Evolutionary conservation across 2,113 vertebrate genomes (phyloP), one percentile per base, ranked within the genome.

Genomic region (Halcyon senegalensis): DNA sequence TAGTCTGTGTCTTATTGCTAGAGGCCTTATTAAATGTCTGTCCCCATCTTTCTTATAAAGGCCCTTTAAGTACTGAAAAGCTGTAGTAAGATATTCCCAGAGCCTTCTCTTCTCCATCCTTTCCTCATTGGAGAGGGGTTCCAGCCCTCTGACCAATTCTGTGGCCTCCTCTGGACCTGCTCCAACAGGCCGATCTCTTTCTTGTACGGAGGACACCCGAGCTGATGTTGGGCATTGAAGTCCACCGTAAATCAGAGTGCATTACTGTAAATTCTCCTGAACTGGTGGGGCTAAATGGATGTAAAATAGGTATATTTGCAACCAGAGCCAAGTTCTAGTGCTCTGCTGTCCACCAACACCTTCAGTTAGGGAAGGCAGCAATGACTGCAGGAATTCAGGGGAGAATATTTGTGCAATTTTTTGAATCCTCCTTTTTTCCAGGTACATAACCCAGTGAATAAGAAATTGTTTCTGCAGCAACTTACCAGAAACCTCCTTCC

Each of bases 241-340:
- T 50, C 51, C 18, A 2, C 48, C 35, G 84, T 5, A 63, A 50
- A 53, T 58, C 35, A 48, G 39, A 39, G 51, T 15, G 8, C 80
- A 19, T 2, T 23, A 50, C 51, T 28, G 21, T 50, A 25, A 4
- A 46, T 28, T 46, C 28, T 63, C 33, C 21, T 23, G 46, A 19
- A 35, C 13, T 0, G 0, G 37, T n/a, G 37, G 16, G 27, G 51
- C 35, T 30, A n/a, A 19, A 51, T 0, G 3, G 25, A 27, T 60
- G 43, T 70, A 51, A 53, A 53, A 14, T 4, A 21, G 11, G 6
- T n/a, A 3, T 7, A 3, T 3, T 14, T 27, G 62, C 2, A 5
- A 14, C 3, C 35, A 56, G 46, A 70, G 51, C 12, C 53, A 63
- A 6, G 4, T 7, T 7, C n/a, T 1, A 18, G 43, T 3, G 14